Evolutionary conservation across 2,113 vertebrate species (phyloP), one percentile per base, ranked within the genome.

Genomic region (Caloenas nicobarica): DNA sequence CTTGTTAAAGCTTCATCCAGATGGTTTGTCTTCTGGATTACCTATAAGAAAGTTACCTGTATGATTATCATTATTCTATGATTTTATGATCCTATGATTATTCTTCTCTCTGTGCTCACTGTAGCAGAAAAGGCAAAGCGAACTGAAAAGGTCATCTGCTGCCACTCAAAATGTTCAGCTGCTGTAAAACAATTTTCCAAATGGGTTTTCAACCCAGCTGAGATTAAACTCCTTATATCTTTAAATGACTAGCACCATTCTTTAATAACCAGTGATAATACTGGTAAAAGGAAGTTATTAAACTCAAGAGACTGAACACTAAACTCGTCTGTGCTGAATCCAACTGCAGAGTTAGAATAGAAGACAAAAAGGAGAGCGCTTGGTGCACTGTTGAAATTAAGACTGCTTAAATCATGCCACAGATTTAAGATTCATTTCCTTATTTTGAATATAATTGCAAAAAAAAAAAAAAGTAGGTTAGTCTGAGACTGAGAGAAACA

Each of bases 1-100:
- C 95, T 98, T 25, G 97, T 88, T 77, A 99, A 92, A 68, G 99
- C 98, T 94, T 98, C 98, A 84, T 99, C 98, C 92, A 99, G 97
- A 40, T 96, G 98, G 81, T 99, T 98, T 6, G 98, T 98, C 89
- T 98, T 98, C 94, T 97, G 98, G 86, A 99, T 99, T 15, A 99
- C 99, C 99, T 99, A 24, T 8, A 82, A 40, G 64, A 72, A 88
- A 77, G 21, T 61, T 12, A 5, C 7, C 13, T 9, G 11, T 44
- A 31, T 28, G 42, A 68, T 46, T 46, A 46, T 46, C 44, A 46
- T 46, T 46, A 46, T 46, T 46, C 44, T 46, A 46, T 46, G 18
- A 46, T 46, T 19, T 46, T 46, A 46, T 46, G 44, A 46, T 46
- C 9, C 44, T 44, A 31, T 23, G 42, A 64, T 44, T 74, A 28